Conservation (phyloP, 2,113 vertebrate genomes). For the Myotis davidii region DNA sequence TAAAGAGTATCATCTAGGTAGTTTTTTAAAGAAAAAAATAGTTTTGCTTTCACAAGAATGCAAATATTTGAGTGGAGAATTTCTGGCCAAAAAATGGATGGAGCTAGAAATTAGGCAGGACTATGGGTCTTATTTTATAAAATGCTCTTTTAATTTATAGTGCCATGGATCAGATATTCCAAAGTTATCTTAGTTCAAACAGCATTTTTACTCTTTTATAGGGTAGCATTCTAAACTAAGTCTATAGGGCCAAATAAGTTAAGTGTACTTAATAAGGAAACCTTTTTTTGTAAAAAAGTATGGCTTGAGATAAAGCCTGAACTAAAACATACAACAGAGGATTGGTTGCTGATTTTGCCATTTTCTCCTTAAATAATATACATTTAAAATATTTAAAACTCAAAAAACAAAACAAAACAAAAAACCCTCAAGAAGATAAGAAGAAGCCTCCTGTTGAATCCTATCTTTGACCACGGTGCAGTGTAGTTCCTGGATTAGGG, state of each 20-base stretch:
- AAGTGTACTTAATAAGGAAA: background rate
- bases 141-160: background rate
- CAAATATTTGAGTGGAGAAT: background rate
- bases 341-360: background rate
- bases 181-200: conserved; percentile 14
- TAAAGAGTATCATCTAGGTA: background rate
- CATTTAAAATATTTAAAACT: conserved; percentile 1
- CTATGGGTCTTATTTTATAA: background rate
- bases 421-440: background rate
- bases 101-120: background rate
- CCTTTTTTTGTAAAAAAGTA: background rate
- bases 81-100: background rate
- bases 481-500: background rate
- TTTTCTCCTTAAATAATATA: conserved; percentile 30
- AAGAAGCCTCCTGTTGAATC: background rate
- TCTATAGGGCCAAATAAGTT: conserved; percentile 18
- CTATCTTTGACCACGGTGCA: background rate
- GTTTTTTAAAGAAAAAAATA: conserved; percentile 10
- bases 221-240: background rate
- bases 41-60: conserved; percentile 18
- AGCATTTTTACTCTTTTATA: background rate
- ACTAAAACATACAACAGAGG: background rate
- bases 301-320: conserved; percentile 8
- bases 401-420: background rate
- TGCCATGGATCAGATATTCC: background rate